Evolutionary conservation across 2,797 vertebrate species (phyloP), one percentile per base, ranked within the genome.

Genomic region (Platyrinchus mystaceus): DNA sequence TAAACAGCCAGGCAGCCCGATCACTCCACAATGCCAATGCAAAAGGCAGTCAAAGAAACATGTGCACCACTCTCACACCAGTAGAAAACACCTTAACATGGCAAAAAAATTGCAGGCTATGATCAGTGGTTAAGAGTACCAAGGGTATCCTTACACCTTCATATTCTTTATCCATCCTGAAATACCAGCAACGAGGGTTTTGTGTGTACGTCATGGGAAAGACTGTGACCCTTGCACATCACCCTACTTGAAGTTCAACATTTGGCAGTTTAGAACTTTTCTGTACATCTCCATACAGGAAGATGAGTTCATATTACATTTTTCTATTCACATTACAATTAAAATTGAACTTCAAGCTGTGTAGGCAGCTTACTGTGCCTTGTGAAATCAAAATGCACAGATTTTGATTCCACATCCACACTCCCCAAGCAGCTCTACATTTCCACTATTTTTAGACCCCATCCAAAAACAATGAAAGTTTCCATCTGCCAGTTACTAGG

Each of bases 391-490:
- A 74, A 90, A 76, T 1, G 1, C 63, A 22, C 19, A 15, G 27
- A 62, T 32, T 41, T 89, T 0, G 1, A 68, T 63, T 52, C 87
- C 50, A 41, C 43, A 82, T 39, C 59, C 0, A 0, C 26, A 7
- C 46, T 93, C 44, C 64, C 79, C 26, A 37, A 8, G 63, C 55
- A 76, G 86, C 32, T 94, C 82, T 60, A 53, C 28, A 11, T 81
- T 96, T 89, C 64, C 84, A 78, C 84, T 78, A 13, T 27, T 89
- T 91, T 88, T 47, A 55, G 60, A 83, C 24, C 53, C 44, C 34
- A 81, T 73, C 39, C 55, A 52, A 79, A 94, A 93, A 60, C 66
- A 83, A 84, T 80, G 73, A 46, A 87, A 78, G 43, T 28, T 74
- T 90, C 94, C 70, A 50, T 62, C 74, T 90, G 58, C 78, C 10